Evolutionary conservation across 2,888 invertebrate species (phyloP).

Genomic region (Cataglyphis altisquamis): DNA sequence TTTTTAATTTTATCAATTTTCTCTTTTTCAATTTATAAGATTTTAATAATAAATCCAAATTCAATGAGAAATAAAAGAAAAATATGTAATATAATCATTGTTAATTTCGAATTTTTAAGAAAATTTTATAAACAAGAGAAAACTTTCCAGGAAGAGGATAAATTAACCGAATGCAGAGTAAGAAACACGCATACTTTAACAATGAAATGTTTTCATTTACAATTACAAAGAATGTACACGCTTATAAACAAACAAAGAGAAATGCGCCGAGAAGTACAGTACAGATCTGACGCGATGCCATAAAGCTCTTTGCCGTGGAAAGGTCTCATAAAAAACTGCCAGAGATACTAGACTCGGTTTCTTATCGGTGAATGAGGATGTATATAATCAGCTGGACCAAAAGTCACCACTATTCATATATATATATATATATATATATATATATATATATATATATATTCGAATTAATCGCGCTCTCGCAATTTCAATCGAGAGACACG

Average conservation of each 20-base stretch:
- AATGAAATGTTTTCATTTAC: constrained; percentile 79
- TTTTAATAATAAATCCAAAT: not conserved
- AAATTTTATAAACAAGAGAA: not conserved
- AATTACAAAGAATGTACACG: constrained; percentile 80
- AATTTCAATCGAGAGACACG: not conserved
- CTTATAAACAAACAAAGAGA: constrained; percentile 77
- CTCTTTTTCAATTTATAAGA: not conserved
- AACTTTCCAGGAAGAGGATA: not conserved
- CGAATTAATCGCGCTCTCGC: constrained; percentile 18
- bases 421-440: no score
- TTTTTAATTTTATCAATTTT: not conserved
- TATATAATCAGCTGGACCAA: constrained; percentile 66
- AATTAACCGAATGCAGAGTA: constrained; percentile 40
- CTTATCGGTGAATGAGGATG: constrained; percentile 51
- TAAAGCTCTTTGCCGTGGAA: constrained; percentile 65
- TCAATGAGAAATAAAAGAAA: not conserved
- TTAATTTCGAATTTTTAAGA: not conserved
- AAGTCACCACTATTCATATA: not conserved
- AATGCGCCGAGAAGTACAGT: constrained; percentile 72
- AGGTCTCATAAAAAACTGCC: constrained; percentile 68
- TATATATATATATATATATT: no score
- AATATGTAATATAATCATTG: not conserved
- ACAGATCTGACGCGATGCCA: constrained; percentile 64
- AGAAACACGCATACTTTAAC: constrained; percentile 64
- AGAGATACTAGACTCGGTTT: constrained; percentile 52